Base-by-base conservation (phyloP, 2,113 vertebrate genomes). In the Agapornis roseicollis region DNA sequence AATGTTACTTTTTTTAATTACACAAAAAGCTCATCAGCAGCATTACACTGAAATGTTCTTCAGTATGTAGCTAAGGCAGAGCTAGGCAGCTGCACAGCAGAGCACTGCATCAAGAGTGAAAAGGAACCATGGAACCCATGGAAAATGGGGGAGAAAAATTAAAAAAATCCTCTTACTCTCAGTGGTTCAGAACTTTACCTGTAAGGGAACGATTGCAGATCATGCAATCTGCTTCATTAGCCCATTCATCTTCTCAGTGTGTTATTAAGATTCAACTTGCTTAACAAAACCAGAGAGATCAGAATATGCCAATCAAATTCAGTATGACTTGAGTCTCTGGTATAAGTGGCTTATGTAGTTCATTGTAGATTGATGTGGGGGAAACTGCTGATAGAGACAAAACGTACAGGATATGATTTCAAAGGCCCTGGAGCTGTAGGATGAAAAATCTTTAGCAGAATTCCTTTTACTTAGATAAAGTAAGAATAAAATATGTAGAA, bases 361-460 rank as follows among this genome's bases (percentile, higher is more conserved):
- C 78, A 53, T 52, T 94, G 78, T 79, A 61, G 73, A 72, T 61
- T 92, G 87, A 35, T 53, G 61, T 8, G 2, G 52, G 56, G 56
- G 56, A 82, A 94, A 85, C 52, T 87, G 89, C 93, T 91, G 94
- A 94, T 87, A 69, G 84, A 87, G 65, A 94, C 65, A 76, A 95
- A 97, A 79, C 61, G 35, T 66, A 71, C 61, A 85, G 80, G 52
- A 76, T 82, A 52, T 65, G 25, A 87, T 95, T 97, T 94, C 93
- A 91, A 93, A 96, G 94, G 56, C 84, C 77, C 84, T 65, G 69
- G 33, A 89, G 89, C 91, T 86, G 65, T 37, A 89, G 61, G 78
- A 94, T 85, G 39, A 90, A 64, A 96, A 87, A 65, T 69, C 52
- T 89, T 81, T 53, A 85, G 86, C 65, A 76, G 14, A 92, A 94